Percentiles rank a stretch among this genome's conserved stretches.
These are phyloP conservation scores for Xyrauchen texanus DNA, from an alignment of 2,113 vertebrate genomes.

Conservation along the genomic window DNA sequence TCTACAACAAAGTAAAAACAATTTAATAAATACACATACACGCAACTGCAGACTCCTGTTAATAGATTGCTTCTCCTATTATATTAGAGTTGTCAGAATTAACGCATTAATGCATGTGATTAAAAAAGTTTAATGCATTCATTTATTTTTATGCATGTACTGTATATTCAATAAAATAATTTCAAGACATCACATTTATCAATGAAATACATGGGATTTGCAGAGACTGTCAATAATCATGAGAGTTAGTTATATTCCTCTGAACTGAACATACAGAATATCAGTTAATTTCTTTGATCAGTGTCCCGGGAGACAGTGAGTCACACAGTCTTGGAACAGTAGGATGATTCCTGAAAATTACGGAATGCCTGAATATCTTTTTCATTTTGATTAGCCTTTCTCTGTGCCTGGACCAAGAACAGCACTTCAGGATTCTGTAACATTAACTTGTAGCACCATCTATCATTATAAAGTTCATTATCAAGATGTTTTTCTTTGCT, in stretches of 20 bases:
- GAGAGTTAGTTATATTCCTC: background rate
- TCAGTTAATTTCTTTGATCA: constrained; percentile 38
- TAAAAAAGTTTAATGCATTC: no score
- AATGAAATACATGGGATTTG: background rate
- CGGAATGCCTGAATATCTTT: constrained; percentile 13
- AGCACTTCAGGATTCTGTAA: constrained; percentile 64
- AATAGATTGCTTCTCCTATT: no score
- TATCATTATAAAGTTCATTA: constrained; percentile 86
- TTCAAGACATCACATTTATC: no score
- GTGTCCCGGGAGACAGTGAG: constrained; percentile 10
- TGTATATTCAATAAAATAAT: no score
- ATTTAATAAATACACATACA: no score
- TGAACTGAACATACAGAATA: constrained; percentile 23
- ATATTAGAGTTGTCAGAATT: no score
- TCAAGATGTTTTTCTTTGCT: constrained; percentile 79
- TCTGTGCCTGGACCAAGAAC: constrained; percentile 46
- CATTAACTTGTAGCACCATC: constrained; percentile 77
- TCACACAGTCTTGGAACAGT: background rate
- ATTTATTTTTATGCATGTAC: background rate
- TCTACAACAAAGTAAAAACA: no score
- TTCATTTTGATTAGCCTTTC: constrained; percentile 39
- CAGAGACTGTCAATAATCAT: constrained; percentile 10
- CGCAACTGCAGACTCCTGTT: no score
- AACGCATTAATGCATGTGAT: no score
- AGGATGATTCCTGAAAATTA: constrained; percentile 27